Evolutionary conservation across 2,113 vertebrate genomes (phyloP).

Genomic region (Labrus mixtus): DNA sequence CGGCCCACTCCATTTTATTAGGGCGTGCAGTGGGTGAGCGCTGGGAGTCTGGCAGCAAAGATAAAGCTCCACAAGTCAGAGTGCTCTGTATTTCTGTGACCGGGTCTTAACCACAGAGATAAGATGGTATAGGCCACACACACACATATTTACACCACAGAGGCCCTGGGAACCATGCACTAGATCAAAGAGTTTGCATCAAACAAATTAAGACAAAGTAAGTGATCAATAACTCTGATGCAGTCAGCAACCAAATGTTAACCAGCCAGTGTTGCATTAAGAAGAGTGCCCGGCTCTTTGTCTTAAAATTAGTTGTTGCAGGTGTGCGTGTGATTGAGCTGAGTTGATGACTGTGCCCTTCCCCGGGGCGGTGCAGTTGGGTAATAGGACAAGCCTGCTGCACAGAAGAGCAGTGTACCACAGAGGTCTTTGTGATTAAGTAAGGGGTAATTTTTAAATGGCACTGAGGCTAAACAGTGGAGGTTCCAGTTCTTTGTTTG

Average conservation of each 20-base stretch:
- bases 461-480: constrained; percentile 22
- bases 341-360: constrained; percentile 60
- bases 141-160: constrained; percentile 55
- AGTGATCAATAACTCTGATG: constrained; percentile 46
- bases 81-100: constrained; percentile 58
- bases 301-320: constrained; percentile 60
- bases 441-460: constrained; percentile 61
- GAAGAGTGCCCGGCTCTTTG: constrained; percentile 40
- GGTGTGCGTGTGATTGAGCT: constrained; percentile 55
- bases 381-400: constrained; percentile 46
- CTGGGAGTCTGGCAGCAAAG: constrained; percentile 78
- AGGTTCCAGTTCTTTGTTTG: constrained; percentile 59
- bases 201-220: constrained; percentile 31
- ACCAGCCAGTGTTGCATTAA: constrained; percentile 31
- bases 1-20: constrained; percentile 67
- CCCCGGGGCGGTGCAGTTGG: constrained; percentile 47
- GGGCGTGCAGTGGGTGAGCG: constrained; percentile 62
- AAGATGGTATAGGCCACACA: constrained; percentile 67
- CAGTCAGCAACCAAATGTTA: constrained; percentile 34
- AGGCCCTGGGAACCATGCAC: constrained; percentile 56
- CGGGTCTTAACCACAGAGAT: constrained; percentile 76
- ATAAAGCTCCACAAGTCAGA: constrained; percentile 75
- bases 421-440: constrained; percentile 53
- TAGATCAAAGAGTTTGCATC: constrained; percentile 72
- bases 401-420: constrained; percentile 48